phyloP scores from a whole-genome alignment of 2,797 vertebrate genomes.

The Poeciliopsis turneri region DNA sequence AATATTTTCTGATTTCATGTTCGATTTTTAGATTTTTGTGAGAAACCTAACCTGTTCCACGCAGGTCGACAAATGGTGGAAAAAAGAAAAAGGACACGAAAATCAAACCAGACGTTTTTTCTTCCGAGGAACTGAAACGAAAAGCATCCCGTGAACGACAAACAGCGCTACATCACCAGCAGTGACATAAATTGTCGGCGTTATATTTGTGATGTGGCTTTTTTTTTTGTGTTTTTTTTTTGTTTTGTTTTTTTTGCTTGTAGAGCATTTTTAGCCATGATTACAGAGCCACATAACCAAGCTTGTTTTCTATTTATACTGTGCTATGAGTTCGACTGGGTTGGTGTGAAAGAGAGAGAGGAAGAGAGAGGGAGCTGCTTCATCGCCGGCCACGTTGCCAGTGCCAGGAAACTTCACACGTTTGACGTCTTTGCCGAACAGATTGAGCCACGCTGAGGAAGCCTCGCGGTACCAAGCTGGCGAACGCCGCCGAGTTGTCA shows the following conservation, averaged over 20 bases:
- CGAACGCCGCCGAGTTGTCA: conserved; percentile 39
- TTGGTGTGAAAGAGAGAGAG: neutral
- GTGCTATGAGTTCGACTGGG: neutral
- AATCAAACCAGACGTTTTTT: neutral
- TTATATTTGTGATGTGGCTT: neutral
- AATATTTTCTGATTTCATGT: neutral
- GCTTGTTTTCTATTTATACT: neutral
- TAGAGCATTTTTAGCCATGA: neutral
- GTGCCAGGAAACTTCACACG: conserved; percentile 65
- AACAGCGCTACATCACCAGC: neutral
- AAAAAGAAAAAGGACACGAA: neutral
- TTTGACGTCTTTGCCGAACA: conserved; percentile 64
- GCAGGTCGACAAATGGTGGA: neutral
- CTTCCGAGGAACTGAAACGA: no score
- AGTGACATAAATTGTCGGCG: neutral
- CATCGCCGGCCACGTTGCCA: neutral
- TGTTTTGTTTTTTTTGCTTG: neutral
- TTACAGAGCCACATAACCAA: neutral
- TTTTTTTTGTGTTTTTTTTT: neutral
- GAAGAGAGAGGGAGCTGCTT: conserved; percentile 4
- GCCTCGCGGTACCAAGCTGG: conserved; percentile 30
- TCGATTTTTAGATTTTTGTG: neutral
- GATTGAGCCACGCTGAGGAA: conserved; percentile 51
- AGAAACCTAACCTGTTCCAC: no score
- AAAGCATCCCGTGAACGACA: neutral